Evolutionary conservation across 2,797 vertebrate species (phyloP), one percentile per base, ranked within the genome.

Genomic region (Acrossocheilus fasciatus): DNA sequence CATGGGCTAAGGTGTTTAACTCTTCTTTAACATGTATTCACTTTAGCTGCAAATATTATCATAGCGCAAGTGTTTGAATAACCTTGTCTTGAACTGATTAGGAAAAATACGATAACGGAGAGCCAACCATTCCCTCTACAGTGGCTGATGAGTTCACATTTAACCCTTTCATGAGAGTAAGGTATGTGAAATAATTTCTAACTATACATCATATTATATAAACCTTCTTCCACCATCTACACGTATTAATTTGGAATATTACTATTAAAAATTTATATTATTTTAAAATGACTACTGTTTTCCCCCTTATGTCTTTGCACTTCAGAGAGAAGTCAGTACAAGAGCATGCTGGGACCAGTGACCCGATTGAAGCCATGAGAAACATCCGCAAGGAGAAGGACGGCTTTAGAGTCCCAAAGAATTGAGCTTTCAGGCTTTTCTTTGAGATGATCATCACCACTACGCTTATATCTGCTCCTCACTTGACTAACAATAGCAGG

Each of bases 151-250:
- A 99, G 89, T 97, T 99, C 86, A 97, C 94, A 0, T 98, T 95
- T 92, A 99, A 99, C 91, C 98, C 98, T 0, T 99, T 99, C 88
- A 99, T 99, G 98, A 94, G 98, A 94, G 98, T 99, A 72, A 97
- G 97, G 98, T 99, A 95, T 94, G 45, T 43, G 5, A 54, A 64
- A 26, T 41, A 7, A 57, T 68, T 66, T 14, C 17, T n/a, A 30
- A 64, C 4, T 6, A 11, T 43, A n/a, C 36, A 34, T 52, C 17
- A 74, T 1, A 34, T 76, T 14, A 45, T 0, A 75, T 18, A 50
- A 17, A 54, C 17, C 5, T 4, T 10, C 26, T 52, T 36, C 4
- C 9, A 23, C 17, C 50, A 52, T 36, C 20, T 76, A 26, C 8
- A 57, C 47, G 17, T 5, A 47, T 74, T 8, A 30, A 50, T 47